Conservation (phyloP, 2,797 vertebrate genomes). For the Alosa sapidissima region DNA sequence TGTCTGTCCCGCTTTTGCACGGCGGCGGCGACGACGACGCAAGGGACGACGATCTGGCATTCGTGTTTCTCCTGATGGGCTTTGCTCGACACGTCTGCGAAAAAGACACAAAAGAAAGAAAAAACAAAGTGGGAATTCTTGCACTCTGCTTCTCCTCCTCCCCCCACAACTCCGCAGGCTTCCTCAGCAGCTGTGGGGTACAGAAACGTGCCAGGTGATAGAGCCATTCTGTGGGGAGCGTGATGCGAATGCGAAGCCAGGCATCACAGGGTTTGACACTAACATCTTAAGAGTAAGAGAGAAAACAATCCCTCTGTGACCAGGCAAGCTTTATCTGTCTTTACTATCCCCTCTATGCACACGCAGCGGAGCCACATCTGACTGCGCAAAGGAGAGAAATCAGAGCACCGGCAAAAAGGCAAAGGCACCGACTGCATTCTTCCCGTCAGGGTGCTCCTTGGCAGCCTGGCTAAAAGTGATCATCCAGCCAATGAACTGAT, state of each 20-base stretch:
- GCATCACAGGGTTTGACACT: conserved; percentile 10
- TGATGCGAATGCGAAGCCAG: neutral
- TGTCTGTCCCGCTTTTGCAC: neutral
- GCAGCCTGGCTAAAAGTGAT: neutral
- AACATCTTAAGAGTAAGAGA: conserved; percentile 15
- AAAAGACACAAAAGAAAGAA: neutral
- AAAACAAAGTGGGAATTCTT: neutral
- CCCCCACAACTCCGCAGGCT: neutral
- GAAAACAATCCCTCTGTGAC: conserved; percentile 22
- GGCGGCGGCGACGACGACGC: neutral
- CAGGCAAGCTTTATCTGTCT: neutral
- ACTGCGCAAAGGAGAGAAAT: neutral
- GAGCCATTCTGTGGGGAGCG: conserved; percentile 2
- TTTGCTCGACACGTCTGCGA: neutral
- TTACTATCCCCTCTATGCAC: neutral
- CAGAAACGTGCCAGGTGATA: neutral
- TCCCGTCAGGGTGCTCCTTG: neutral
- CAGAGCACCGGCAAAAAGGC: neutral
- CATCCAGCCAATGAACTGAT: neutral
- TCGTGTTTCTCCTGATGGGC: neutral
- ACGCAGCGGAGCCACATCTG: neutral
- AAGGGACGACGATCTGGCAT: neutral
- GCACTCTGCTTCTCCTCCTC: neutral
- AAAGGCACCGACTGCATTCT: neutral
- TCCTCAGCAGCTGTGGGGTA: neutral